Evolutionary conservation across 2,797 vertebrate species (phyloP).

Genomic region (Nannoperca obscura): DNA sequence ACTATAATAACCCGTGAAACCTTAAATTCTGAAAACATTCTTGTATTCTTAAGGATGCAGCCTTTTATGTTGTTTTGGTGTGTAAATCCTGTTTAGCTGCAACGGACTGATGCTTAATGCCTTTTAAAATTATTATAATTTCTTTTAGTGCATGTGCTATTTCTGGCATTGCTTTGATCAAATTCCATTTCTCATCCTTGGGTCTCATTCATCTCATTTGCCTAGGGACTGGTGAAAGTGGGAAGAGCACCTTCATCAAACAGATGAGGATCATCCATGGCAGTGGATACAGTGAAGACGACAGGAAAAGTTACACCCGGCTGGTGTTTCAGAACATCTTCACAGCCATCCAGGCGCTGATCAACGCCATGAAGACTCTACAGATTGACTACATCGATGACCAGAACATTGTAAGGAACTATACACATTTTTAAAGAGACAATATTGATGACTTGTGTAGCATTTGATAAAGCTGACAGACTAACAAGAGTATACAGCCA

Average conservation of each 20-base stretch:
- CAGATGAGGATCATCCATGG: slow-evolving; percentile 96
- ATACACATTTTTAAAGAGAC: background rate
- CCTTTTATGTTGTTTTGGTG: slow-evolving; percentile 26
- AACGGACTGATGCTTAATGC: slow-evolving; percentile 45
- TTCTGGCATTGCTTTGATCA: slow-evolving; percentile 59
- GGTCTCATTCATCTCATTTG: slow-evolving; percentile 53
- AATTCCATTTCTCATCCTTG: slow-evolving; percentile 47
- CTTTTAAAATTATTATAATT: background rate
- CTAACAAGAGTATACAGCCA: background rate
- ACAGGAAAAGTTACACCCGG: slow-evolving; percentile 85
- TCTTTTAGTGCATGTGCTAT: slow-evolving; percentile 24
- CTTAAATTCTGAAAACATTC: slow-evolving; percentile 6
- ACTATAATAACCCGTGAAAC: slow-evolving; percentile 9
- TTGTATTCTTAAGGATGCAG: slow-evolving; percentile 15
- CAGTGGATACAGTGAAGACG: slow-evolving; percentile 88
- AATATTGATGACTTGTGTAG: background rate
- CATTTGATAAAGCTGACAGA: background rate
- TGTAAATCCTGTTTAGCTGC: slow-evolving; percentile 32
- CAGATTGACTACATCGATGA: slow-evolving; percentile 83
- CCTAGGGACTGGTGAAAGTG: slow-evolving; percentile 92
- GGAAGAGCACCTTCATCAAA: slow-evolving; percentile 96
- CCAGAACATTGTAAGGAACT: slow-evolving; percentile 85
- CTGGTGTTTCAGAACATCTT: slow-evolving; percentile 91
- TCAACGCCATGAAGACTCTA: slow-evolving; percentile 87
- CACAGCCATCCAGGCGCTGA: slow-evolving; percentile 87